Percentiles rank a stretch among this genome's conserved stretches.
phyloP scores from a whole-genome alignment of 2,888 invertebrate species.

The Taphrorychus bicolor region DNA sequence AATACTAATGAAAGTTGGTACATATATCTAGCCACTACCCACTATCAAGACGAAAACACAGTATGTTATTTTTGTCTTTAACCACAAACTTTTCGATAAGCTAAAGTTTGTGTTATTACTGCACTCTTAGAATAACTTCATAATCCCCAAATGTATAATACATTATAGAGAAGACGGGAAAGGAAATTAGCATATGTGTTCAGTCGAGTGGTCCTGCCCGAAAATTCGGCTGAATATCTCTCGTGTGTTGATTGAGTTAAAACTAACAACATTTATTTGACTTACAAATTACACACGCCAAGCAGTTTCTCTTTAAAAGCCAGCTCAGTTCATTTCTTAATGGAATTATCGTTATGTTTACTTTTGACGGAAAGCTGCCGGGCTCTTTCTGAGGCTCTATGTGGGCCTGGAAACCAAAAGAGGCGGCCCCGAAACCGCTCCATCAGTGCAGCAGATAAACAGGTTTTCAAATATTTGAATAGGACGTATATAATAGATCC shows the following conservation, averaged over 20 bases:
- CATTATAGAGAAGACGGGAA: too few species aligned
- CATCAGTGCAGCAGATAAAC: conserved; percentile 8
- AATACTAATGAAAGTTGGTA: too few species aligned
- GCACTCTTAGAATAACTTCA: background rate
- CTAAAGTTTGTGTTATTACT: background rate
- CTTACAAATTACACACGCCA: conserved; percentile 57
- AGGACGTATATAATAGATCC: conserved; percentile 9
- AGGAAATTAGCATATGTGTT: conserved; percentile 52
- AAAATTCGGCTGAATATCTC: conserved; percentile 24
- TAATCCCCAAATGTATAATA: background rate
- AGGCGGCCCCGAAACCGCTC: conserved; percentile 10
- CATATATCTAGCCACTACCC: too few species aligned
- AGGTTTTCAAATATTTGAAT: conserved; percentile 29
- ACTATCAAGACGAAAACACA: too few species aligned
- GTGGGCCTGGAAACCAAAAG: background rate
- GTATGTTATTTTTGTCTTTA: conserved; percentile 29
- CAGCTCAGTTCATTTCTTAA: conserved; percentile 60
- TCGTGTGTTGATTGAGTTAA: conserved; percentile 46
- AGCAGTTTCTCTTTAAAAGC: conserved; percentile 53
- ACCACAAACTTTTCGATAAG: background rate
- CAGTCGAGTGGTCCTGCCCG: conserved; percentile 11
- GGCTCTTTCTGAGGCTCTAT: conserved; percentile 26
- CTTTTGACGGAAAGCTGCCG: conserved; percentile 48
- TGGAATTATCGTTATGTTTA: conserved; percentile 59
- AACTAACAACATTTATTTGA: conserved; percentile 58